Evolutionary conservation across 2,797 vertebrate species (phyloP).

Genomic region (Acomys russatus): DNA sequence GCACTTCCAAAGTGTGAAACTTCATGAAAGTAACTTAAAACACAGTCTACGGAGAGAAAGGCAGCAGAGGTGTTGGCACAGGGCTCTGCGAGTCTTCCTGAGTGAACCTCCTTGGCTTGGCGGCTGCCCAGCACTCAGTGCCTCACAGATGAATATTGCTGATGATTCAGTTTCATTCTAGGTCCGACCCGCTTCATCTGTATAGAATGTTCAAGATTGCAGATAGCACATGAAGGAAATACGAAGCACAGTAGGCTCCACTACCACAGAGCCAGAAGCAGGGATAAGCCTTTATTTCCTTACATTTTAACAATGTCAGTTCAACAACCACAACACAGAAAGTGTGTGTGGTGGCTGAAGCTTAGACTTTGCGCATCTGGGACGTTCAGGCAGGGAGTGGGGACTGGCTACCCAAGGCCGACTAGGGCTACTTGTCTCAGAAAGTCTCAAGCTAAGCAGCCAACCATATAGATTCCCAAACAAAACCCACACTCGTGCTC

Average conservation of each 20-base stretch:
- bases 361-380: not conserved
- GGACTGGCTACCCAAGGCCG: not conserved
- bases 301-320: conserved; percentile 31
- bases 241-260: not conserved
- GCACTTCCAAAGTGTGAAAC: not conserved
- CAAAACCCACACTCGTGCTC: not conserved
- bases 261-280: not conserved
- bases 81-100: not conserved
- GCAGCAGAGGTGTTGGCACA: not conserved
- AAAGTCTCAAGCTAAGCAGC: not conserved
- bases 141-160: not conserved
- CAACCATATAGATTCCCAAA: not conserved
- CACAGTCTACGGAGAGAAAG: not conserved
- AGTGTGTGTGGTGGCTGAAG: not conserved
- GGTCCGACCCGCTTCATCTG: not conserved
- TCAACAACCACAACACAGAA: not conserved
- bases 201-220: not conserved
- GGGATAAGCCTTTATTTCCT: not conserved
- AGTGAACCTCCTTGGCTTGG: not conserved
- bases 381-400: not conserved
- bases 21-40: conserved; percentile 23
- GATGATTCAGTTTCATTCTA: not conserved
- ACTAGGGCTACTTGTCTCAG: not conserved
- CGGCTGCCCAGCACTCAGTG: not conserved
- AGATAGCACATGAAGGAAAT: conserved; percentile 17